phyloP scores from a whole-genome alignment of 2,888 invertebrate species.

The Chrysotoxum bicinctum region DNA sequence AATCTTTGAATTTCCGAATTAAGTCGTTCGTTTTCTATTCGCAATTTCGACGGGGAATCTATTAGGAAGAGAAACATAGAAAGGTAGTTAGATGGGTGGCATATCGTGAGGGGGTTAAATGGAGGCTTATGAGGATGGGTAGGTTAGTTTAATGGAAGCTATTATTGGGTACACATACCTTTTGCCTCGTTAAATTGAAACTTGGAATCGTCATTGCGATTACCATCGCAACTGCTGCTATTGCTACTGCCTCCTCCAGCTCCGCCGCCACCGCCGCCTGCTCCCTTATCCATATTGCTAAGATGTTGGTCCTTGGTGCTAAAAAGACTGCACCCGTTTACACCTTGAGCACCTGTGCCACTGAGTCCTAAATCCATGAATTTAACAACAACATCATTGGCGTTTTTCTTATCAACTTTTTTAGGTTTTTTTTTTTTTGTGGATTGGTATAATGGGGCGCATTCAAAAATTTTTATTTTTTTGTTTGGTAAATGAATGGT shows the following conservation, averaged over 20 bases:
- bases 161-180: constrained; percentile 46
- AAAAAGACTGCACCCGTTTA: constrained; percentile 70
- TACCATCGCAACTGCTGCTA: constrained; percentile 77
- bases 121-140: neutral
- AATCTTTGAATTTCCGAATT: constrained; percentile 81
- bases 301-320: constrained; percentile 60
- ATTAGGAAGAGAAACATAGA: neutral
- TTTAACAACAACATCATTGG: constrained; percentile 79
- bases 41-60: constrained; percentile 77
- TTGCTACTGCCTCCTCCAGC: constrained; percentile 52
- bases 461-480: constrained; percentile 48
- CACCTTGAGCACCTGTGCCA: constrained; percentile 69
- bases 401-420: constrained; percentile 79
- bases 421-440: constrained; percentile 36
- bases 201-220: constrained; percentile 78
- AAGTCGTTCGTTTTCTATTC: constrained; percentile 90
- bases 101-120: neutral
- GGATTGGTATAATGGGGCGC: constrained; percentile 36
- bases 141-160: neutral
- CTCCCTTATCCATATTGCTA: constrained; percentile 61
- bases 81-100: neutral
- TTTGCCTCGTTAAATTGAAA: constrained; percentile 77
- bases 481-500: constrained; percentile 51
- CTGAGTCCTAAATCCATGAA: constrained; percentile 77
- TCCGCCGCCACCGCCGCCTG: constrained; percentile 7